These are phyloP conservation scores for Pholis gunnellus DNA, from an alignment of 2,113 vertebrate genomes.

Conservation along the genomic window DNA sequence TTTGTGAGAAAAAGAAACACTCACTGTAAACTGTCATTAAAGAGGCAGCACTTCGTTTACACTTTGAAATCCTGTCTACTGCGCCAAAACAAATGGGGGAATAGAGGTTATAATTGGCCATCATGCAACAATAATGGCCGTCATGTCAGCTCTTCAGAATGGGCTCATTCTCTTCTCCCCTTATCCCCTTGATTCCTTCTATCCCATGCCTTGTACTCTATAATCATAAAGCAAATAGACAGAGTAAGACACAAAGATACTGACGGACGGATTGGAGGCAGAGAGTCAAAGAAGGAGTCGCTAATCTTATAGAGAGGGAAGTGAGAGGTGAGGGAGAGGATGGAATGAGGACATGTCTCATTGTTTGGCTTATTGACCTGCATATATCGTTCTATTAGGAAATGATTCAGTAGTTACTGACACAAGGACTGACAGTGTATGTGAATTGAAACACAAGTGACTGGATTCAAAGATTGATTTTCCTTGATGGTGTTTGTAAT, in stretches of 20 bases:
- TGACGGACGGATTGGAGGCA: conserved; percentile 5
- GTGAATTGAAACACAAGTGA: neutral
- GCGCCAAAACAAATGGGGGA: conserved; percentile 46
- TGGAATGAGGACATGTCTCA: neutral
- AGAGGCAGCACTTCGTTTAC: conserved; percentile 49
- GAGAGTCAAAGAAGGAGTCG: conserved; percentile 26
- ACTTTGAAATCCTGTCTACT: conserved; percentile 56
- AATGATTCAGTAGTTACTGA: conserved; percentile 5
- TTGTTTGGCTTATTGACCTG: neutral
- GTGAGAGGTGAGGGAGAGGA: conserved; percentile 20
- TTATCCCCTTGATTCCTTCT: conserved; percentile 27
- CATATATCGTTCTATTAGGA: neutral
- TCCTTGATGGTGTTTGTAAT: neutral
- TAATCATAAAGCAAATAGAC: conserved; percentile 26
- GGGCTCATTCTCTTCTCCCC: conserved; percentile 19
- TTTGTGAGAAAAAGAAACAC: conserved; percentile 61
- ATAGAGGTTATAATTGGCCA: conserved; percentile 73
- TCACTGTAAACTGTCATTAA: conserved; percentile 66
- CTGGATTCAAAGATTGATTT: neutral
- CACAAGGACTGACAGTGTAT: neutral
- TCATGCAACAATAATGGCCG: conserved; percentile 62
- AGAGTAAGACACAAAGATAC: conserved; percentile 20
- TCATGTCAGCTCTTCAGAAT: conserved; percentile 50
- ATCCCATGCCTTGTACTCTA: neutral
- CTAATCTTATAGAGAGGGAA: conserved; percentile 48